These are phyloP conservation scores for Catharus fuscescens DNA, from an alignment of 2,113 vertebrate species.

Conservation along the genomic window DNA sequence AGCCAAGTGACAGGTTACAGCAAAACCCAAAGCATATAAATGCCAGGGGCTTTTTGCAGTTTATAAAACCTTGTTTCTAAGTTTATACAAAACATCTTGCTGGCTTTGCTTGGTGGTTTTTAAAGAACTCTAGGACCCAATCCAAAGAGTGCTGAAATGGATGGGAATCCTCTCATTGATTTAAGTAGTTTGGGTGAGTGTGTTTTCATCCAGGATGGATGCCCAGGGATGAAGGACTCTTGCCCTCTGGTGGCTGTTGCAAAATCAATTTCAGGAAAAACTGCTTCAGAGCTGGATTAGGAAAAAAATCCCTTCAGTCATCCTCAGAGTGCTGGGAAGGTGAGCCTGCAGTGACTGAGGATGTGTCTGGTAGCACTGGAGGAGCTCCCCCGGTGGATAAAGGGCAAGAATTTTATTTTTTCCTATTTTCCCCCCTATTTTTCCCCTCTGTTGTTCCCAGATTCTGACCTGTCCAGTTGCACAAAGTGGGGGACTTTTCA, in stretches of 20 bases:
- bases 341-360: neutral
- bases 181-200: neutral
- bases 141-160: neutral
- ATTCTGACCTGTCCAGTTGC: neutral
- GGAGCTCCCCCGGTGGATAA: neutral
- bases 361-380: neutral
- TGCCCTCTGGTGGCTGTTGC: constrained; percentile 16
- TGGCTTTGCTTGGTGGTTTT: neutral
- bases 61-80: constrained; percentile 31
- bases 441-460: neutral
- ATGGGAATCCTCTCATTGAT: neutral
- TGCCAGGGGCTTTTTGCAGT: constrained; percentile 2
- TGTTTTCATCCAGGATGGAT: neutral
- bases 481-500: neutral
- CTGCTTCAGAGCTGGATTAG: neutral
- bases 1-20: neutral
- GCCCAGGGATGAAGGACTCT: neutral
- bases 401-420: neutral
- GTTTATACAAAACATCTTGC: neutral
- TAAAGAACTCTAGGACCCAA: neutral
- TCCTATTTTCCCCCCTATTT: fast-evolving
- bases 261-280: neutral
- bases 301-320: neutral
- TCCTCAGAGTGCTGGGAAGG: neutral
- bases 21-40: neutral